A percentile compares a stretch with the other conserved stretches of the same genome.
Conservation (phyloP, 1,140 invertebrate species). For the Drosophila grimshawi region DNA sequence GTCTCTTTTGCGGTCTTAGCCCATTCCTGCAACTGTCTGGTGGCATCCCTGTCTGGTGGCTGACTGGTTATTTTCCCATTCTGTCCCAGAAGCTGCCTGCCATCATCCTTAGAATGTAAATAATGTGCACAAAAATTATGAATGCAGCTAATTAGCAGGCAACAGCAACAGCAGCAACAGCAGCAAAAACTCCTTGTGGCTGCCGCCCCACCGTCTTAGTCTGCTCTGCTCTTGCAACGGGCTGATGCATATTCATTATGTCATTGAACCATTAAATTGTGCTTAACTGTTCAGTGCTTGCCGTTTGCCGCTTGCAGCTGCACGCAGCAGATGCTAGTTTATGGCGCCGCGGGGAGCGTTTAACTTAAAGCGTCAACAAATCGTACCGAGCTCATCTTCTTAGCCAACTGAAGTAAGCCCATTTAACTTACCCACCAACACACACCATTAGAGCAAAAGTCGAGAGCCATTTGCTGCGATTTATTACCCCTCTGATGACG, state of each 20-base stretch:
- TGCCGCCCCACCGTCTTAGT: slow-evolving; percentile 28
- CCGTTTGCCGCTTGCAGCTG: not conserved
- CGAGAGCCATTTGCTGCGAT: slow-evolving; percentile 70
- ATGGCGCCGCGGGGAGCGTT: slow-evolving; percentile 72
- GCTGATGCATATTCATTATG: slow-evolving; percentile 77
- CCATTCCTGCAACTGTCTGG: slow-evolving; percentile 30
- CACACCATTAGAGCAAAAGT: slow-evolving; percentile 48
- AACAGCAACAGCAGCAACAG: slow-evolving; percentile 14
- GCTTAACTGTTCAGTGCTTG: slow-evolving; percentile 59
- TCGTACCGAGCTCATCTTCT: slow-evolving; percentile 49
- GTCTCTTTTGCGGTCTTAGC: slow-evolving; percentile 58
- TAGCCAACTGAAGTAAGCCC: not conserved
- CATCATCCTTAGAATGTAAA: slow-evolving; percentile 76
- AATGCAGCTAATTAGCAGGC: slow-evolving; percentile 80
- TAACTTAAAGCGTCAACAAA: slow-evolving; percentile 80
- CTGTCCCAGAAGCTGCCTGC: slow-evolving; percentile 34
- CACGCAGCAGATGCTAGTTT: slow-evolving; percentile 41
- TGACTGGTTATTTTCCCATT: not conserved
- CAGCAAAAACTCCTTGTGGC: slow-evolving; percentile 15
- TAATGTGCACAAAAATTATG: slow-evolving; percentile 81
- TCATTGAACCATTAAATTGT: slow-evolving; percentile 82
- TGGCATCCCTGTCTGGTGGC: not conserved
- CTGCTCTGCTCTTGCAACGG: slow-evolving; percentile 28
- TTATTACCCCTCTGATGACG: slow-evolving; percentile 49
- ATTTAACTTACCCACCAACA: slow-evolving; percentile 16